Base-by-base conservation (phyloP, 2,797 vertebrate genomes). In the Eremophila alpestris region DNA sequence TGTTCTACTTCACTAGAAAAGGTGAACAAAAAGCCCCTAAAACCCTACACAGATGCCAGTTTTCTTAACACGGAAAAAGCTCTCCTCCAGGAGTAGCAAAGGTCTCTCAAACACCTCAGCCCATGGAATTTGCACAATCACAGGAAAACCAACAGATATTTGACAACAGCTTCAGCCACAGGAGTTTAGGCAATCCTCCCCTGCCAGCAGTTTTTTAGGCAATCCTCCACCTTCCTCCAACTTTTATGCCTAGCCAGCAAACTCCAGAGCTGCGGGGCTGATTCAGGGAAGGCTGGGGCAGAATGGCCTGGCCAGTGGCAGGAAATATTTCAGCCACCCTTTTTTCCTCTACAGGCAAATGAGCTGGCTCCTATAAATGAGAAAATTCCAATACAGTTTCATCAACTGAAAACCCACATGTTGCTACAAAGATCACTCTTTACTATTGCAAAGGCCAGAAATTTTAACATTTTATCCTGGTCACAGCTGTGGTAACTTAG, bases 71-170 rank as follows among this genome's bases (percentile, higher is more conserved):
- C 0, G 64, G 43, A 43, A 4, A 75, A 65, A 83, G 73, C 43
- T 75, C 46, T 73, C 70, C 70, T 69, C 34, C 43, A 56, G 23
- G 7, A 70, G 69, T 0, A 0, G 29, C 32, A 41, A 16, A 0
- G 0, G n/a, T 20, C 45, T 38, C 86, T 55, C 22, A 5, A 75
- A 79, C 0, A 2, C 16, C 23, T 67, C 3, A 0, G 38, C 83
- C 49, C 52, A 20, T 0, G 0, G 71, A 80, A 83, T 43, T 91
- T 94, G 69, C 56, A 79, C 87, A 91, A 60, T 19, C 5, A 2
- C 87, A 85, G 78, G 75, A 83, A 94, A 93, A 74, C 29, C 81
- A 84, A 55, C 36, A 87, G 52, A 59, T 64, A 74, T 41, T 46
- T 93, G 82, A 70, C 81, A 91, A 84, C 82, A 86, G 65, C 36